Conservation (phyloP, 2,888 invertebrate genomes). For the Cryptosula pallasiana region DNA sequence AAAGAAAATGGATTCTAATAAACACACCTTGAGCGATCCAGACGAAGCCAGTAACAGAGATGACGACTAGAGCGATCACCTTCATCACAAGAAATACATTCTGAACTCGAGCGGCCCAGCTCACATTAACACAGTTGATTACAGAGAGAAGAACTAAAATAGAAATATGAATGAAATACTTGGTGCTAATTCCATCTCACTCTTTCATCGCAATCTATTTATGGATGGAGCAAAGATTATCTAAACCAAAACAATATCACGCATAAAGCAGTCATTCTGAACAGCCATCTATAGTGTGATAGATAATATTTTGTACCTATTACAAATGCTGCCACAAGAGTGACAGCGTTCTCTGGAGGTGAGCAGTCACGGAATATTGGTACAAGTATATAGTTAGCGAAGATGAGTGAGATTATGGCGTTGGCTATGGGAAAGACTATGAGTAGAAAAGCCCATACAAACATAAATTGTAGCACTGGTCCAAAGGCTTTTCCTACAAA, state of each 20-base stretch:
- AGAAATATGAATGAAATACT: too few relatives aligned
- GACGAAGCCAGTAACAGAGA: slow-evolving; percentile 73
- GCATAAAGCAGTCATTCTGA: too few relatives aligned
- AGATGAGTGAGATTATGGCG: slow-evolving; percentile 51
- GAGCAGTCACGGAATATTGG: slow-evolving; percentile 45
- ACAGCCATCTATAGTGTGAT: too few relatives aligned
- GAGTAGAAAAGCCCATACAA: slow-evolving; percentile 48
- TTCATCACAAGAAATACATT: slow-evolving; percentile 83
- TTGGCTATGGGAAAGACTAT: slow-evolving; percentile 51
- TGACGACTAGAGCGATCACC: slow-evolving; percentile 71
- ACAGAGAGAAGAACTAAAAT: slow-evolving; percentile 75
- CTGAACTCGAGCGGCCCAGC: slow-evolving; percentile 84
- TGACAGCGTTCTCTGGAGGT: slow-evolving; percentile 40
- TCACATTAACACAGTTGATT: slow-evolving; percentile 80
- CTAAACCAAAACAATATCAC: too few relatives aligned
- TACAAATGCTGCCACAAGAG: slow-evolving; percentile 49
- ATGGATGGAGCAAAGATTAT: too few relatives aligned
- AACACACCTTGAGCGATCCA: slow-evolving; percentile 65
- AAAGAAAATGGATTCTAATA: too few relatives aligned
- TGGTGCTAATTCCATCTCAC: too few relatives aligned
- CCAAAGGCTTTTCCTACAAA: slow-evolving; percentile 53
- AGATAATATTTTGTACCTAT: too few relatives aligned
- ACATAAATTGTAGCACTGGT: slow-evolving; percentile 14
- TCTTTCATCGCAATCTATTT: too few relatives aligned
- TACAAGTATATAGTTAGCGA: slow-evolving; percentile 49